Conservation (phyloP, 2,113 vertebrate species). For the Oenanthe melanoleuca region DNA sequence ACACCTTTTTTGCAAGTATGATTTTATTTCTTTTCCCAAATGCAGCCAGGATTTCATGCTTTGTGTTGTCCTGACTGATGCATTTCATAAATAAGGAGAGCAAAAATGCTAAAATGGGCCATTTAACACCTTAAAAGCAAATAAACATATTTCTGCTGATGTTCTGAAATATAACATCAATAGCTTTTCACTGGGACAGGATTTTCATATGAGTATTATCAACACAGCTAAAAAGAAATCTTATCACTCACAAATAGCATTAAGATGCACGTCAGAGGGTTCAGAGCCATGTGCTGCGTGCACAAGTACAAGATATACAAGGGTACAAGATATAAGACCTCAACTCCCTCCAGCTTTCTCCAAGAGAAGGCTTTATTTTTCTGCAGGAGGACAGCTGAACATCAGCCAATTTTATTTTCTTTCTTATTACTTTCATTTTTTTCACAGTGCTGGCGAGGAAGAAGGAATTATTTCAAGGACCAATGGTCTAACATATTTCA, state of each 20-base stretch:
- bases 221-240: slow-evolving; percentile 5
- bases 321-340: not conserved
- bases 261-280: not conserved
- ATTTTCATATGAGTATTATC: not conserved
- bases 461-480: not conserved
- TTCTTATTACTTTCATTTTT: not conserved
- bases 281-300: not conserved
- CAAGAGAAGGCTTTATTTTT: not conserved
- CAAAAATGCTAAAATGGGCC: not conserved
- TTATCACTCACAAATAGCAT: not conserved
- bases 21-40: not conserved
- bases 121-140: not conserved
- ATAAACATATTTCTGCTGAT: not conserved
- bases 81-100: not conserved
- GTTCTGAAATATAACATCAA: not conserved
- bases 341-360: not conserved
- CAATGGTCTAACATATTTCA: not conserved
- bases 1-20: not conserved
- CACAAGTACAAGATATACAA: slow-evolving; percentile 9
- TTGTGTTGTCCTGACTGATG: not conserved
- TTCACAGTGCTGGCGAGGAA: not conserved
- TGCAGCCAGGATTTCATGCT: not conserved
- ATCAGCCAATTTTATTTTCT: not conserved
- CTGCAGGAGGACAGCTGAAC: not conserved
- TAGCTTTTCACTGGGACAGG: not conserved